Percentiles rank a stretch among this genome's conserved stretches.
Conservation (phyloP, 2,888 invertebrate genomes). For the Furcula furcula region DNA sequence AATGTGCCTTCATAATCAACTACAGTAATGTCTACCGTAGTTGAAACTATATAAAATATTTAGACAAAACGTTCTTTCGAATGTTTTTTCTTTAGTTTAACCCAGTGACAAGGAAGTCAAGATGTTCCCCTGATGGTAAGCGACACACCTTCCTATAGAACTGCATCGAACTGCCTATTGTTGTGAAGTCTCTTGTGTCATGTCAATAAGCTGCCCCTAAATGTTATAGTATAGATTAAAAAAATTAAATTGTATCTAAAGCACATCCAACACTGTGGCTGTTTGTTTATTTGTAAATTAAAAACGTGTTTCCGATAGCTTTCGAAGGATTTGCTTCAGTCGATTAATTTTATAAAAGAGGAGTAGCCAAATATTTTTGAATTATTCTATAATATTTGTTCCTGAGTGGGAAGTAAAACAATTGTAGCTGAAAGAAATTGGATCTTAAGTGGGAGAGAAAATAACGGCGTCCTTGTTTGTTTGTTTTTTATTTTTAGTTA, state of each 20-base stretch:
- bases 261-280: constrained; percentile 26
- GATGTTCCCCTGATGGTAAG: no score
- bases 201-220: no score
- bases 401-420: constrained; percentile 10
- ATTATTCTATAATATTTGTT: constrained; percentile 31
- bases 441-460: constrained; percentile 15
- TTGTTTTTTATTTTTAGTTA: neutral
- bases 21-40: no score
- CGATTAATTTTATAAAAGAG: constrained; percentile 22
- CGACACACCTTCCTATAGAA: no score
- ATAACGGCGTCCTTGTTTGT: neutral
- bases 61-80: no score
- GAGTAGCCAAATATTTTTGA: constrained; percentile 18
- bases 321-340: constrained; percentile 31
- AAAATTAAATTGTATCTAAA: constrained; percentile 39
- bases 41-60: no score
- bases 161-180: no score
- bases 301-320: constrained; percentile 42
- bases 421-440: constrained; percentile 21
- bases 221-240: no score
- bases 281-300: constrained; percentile 41
- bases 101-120: no score
- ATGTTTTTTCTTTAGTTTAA: no score
- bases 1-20: no score
- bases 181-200: no score